Evolutionary conservation across 2,113 vertebrate species (phyloP).

Genomic region (Taxidea taxus): DNA sequence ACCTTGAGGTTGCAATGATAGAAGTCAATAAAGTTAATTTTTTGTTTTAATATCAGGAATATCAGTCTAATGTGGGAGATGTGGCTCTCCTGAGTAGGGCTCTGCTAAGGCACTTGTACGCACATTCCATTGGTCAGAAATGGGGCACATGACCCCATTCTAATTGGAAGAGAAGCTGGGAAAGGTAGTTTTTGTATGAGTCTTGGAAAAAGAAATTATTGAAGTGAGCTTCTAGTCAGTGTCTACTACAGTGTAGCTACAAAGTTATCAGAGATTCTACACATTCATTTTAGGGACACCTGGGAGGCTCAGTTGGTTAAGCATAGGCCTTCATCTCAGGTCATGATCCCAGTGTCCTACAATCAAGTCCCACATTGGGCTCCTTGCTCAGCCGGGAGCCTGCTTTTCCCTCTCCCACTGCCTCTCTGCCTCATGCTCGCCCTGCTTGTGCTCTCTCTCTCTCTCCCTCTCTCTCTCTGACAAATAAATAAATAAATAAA

Average conservation of each 20-base stretch:
- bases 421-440: neutral
- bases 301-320: neutral
- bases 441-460: neutral
- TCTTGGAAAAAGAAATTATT: neutral
- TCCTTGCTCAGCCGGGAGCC: too few relatives aligned
- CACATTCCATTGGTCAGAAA: neutral
- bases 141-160: neutral
- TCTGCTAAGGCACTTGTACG: neutral
- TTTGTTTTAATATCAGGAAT: neutral
- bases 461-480: too few relatives aligned
- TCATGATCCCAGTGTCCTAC: too few relatives aligned
- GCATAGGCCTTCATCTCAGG: neutral
- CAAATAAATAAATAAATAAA: neutral
- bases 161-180: neutral
- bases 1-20: neutral
- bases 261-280: neutral
- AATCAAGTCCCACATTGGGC: too few relatives aligned
- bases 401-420: neutral
- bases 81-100: neutral
- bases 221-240: neutral
- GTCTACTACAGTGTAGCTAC: neutral
- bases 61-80: neutral
- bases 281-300: neutral
- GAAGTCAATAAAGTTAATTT: neutral
- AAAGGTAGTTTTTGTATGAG: neutral